Base-by-base conservation (phyloP, 2,888 invertebrate species). In the Willowsia nigromaculata region DNA sequence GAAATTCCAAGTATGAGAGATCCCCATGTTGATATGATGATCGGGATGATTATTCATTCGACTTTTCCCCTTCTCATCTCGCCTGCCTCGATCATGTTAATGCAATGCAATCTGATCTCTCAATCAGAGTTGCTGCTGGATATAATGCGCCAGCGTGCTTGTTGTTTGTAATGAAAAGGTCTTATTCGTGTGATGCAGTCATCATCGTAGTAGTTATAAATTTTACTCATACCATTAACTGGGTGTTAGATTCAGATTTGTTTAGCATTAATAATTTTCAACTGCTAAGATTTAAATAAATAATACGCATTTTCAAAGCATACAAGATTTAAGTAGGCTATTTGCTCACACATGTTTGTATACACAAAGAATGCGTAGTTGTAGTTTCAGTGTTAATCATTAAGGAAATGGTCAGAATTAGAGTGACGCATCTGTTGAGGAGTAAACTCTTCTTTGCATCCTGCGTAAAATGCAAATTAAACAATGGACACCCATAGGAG, bases 1-100 rank as follows among this genome's bases (percentile, higher is more conserved):
- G 68, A 86, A 86, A 86, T 86, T 78, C 80, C 80, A 80, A 50
- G 50, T 86, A 86, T 86, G 85, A 86, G 62, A 85, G 85, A 86
- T 86, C 65, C 80, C 53, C 62, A 25, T 65, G 65, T 40, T 86
- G 85, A 86, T 86, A 85, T 85, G 27, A 76, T 27, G 27, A 62
- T 27, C 18, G n/a, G 47, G 13, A 53, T 80, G 78, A 86, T 86
- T 86, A 78, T 86, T 86, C 85, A 86, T 86, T 68, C 50, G 15
- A 22, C n/a, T 18, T 43, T 65, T 47, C 78, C 65, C 50, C 78
- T 78, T 47, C 33, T 68, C 9, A 18, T 11, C 25, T 78, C 33
- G 27, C 76, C 30, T 27, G 76, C 9, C 50, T 50, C 22, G 80
- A 13, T 62, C 76, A 85, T 78, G 78, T 85, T 74, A 83, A 65